These are phyloP conservation scores for Ondatra zibethicus DNA, from an alignment of 2,113 vertebrate genomes.

Conservation along the genomic window DNA sequence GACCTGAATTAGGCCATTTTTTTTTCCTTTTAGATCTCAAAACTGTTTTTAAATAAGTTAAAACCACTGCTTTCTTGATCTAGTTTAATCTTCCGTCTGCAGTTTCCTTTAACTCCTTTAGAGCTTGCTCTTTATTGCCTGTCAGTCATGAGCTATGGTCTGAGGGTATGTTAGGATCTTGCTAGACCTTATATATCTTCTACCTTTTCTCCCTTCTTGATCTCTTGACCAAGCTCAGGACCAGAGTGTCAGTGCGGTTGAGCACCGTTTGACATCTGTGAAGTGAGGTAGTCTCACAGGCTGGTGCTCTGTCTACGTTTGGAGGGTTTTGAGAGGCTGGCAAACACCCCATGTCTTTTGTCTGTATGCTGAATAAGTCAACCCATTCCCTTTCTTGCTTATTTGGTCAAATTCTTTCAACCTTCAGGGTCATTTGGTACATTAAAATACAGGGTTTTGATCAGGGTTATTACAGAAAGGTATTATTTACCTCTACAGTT, in stretches of 20 bases:
- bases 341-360: background rate
- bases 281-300: slow-evolving; percentile 3
- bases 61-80: background rate
- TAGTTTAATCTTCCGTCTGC: background rate
- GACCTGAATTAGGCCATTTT: background rate
- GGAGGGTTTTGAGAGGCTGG: background rate
- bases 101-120: background rate
- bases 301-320: slow-evolving; percentile 1
- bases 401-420: slow-evolving; percentile 7
- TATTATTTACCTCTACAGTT: slow-evolving; percentile 15
- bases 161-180: background rate
- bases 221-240: slow-evolving; percentile 40
- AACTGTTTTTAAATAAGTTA: background rate
- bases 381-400: background rate
- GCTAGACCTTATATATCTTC: background rate
- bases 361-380: background rate
- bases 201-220: background rate
- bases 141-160: background rate
- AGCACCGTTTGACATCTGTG: background rate
- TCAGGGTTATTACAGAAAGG: slow-evolving; percentile 37
- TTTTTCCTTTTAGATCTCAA: background rate
- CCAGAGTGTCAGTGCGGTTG: background rate
- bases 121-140: background rate
- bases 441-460: slow-evolving; percentile 38
- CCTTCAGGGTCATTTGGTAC: background rate